These are phyloP conservation scores for Nemotelus nigrinus DNA, from an alignment of 2,888 invertebrate genomes.

Conservation along the genomic window DNA sequence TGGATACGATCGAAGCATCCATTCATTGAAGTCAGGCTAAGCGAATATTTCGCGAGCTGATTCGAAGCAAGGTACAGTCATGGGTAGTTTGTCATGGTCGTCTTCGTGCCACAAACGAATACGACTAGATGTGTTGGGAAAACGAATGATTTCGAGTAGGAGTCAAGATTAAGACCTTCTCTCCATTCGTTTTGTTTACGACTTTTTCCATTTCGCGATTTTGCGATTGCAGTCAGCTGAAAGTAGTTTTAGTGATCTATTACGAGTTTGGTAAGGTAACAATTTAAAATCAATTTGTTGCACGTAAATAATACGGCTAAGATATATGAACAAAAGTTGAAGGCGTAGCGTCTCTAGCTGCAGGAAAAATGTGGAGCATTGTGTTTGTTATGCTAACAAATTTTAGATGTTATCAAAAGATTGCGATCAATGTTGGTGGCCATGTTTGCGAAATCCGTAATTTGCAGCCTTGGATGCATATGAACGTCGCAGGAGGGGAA, in stretches of 20 bases:
- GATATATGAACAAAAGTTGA: not conserved
- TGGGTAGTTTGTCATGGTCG: slow-evolving; percentile 32
- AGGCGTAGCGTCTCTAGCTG: not conserved
- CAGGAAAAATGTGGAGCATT: not conserved
- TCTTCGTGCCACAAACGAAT: slow-evolving; percentile 4
- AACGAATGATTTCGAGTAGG: slow-evolving; percentile 26
- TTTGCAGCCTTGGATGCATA: too few species aligned
- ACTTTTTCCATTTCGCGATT: slow-evolving; percentile 11
- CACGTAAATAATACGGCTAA: slow-evolving; percentile 3
- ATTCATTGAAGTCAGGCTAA: not conserved
- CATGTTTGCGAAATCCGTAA: too few species aligned
- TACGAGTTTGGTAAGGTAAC: slow-evolving; percentile 1
- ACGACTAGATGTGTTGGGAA: slow-evolving; percentile 13
- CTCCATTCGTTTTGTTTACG: slow-evolving; percentile 8
- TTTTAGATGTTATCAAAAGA: too few species aligned
- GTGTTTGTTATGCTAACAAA: too few species aligned
- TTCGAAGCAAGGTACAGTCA: slow-evolving; percentile 21
- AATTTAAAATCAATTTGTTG: slow-evolving; percentile 18
- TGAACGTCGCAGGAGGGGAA: too few species aligned
- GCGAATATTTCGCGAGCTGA: not conserved
- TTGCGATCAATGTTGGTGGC: too few species aligned
- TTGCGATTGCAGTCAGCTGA: not conserved
- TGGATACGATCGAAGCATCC: too few species aligned
- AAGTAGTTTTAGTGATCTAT: slow-evolving; percentile 13
- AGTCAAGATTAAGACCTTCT: slow-evolving; percentile 41